Percentiles rank a stretch among this genome's conserved stretches.
Evolutionary conservation across 2,888 invertebrate species (phyloP).

Genomic region (Branchipolynoe longqiensis): DNA sequence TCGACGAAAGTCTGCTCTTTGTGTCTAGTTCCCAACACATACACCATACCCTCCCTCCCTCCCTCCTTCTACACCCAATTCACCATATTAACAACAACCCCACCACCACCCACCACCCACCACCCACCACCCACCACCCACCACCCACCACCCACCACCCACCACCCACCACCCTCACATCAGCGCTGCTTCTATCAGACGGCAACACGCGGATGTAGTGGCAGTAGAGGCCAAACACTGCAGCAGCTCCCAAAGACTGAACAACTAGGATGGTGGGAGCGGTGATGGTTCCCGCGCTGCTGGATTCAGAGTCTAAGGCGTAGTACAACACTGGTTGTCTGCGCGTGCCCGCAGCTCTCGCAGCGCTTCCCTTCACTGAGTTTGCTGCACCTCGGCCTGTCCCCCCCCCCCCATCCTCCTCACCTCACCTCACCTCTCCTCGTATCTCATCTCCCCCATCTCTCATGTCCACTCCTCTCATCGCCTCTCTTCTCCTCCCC

Average conservation of each 20-base stretch:
- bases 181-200: background rate
- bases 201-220: no score
- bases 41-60: background rate
- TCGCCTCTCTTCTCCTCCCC: background rate
- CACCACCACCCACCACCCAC: background rate
- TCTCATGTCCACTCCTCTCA: background rate
- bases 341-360: no score
- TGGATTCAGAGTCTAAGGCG: no score
- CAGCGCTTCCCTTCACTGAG: background rate
- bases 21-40: background rate
- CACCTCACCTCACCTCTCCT: background rate
- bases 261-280: no score
- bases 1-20: background rate
- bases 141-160: background rate
- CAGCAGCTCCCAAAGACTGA: no score
- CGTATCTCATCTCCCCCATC: background rate
- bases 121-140: background rate
- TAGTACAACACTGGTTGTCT: no score
- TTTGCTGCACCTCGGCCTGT: background rate
- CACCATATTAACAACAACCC: background rate
- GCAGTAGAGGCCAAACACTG: no score
- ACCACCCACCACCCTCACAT: background rate
- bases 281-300: no score
- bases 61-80: background rate
- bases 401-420: background rate